Evolutionary conservation across 2,888 invertebrate species (phyloP), one percentile per base, ranked within the genome.

Genomic region (Bembecia ichneumoniformis): DNA sequence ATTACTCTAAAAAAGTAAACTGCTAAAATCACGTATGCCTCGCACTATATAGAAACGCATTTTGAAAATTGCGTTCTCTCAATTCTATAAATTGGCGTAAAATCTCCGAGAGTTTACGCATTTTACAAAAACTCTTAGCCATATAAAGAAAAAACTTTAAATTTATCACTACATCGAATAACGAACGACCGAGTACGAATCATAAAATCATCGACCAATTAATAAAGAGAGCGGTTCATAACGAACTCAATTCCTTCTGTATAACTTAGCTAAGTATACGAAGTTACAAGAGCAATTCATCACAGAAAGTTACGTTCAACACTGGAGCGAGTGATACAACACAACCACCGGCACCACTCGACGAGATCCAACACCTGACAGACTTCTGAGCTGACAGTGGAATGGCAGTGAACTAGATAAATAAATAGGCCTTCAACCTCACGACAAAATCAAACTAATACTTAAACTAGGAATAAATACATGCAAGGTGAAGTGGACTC

Each of bases 391-490:
- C 35, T 11, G 35, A 4, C 3, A 14, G n/a, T 13, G n/a, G 40
- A 40, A 40, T 40, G 20, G 20, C 20, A 20, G 20, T 28, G 9
- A 28, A 28, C 7, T 1, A 7, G 20, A 20, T 3, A 17, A 17
- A 17, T 40, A 13, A 7, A 40, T 40, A 40, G 40, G 40, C 40
- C 13, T 40, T 40, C n/a, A 40, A 40, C 40, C 40, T 13, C 40
- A n/a, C 11, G 4, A 40, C 40, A 13, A 4, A 40, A 11, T 10
- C 13, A 40, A n/a, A 40, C 3, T 13, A 10, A 35, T 10, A 40
- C n/a, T 40, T 67, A 62, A 66, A 66, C 62, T 66, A 59, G 69
- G 56, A 63, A 64, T 57, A 56, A 68, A 66, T 73, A 72, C 58
- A 47, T 49, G 49, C 55, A 67, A 54, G 47, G 61, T 63, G 53